Evolutionary conservation across 2,888 invertebrate genomes (phyloP), one percentile per base, ranked within the genome.

Genomic region (Eremobia ochroleuca): DNA sequence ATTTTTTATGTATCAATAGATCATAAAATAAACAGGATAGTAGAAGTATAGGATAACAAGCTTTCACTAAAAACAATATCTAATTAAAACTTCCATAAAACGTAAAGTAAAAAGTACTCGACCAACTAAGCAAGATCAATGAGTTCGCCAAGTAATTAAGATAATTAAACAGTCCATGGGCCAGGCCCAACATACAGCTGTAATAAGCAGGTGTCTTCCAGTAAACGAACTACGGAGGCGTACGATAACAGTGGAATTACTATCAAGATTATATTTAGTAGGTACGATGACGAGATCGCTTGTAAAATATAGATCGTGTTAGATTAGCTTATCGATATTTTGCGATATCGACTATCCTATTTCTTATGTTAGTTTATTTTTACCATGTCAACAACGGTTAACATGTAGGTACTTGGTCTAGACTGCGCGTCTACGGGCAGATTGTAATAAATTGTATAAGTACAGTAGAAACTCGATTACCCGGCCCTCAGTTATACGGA

Each of bases 161-260:
- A 81, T 89, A 90, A 92, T 92, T 92, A 90, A 89, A 87, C 76
- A 90, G 88, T 85, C 89, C 87, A 89, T 90, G 88, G 86, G 79
- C 80, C 79, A 85, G 81, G 65, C 82, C 77, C 65, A 68, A 71
- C 64, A 73, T 82, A 88, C 92, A 93, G 91, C 93, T 92, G 92
- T 89, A 88, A 58, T n/a, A 11, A 81, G 90, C 93, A 93, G 93
- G 92, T 93, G 92, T 65, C 75, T 73, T 70, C 21, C 43, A 73
- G 37, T 79, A 82, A 75, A 71, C 70, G 61, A 73, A 65, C 67
- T 66, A 65, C 52, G 37, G 8, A 75, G 65, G 49, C 62, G 73
- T 73, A 69, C 73, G 83, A 82, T 83, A 87, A 80, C 49, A 79
- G 46, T 61, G 49, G 69, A 79, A 82, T 77, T 75, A 72, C 62